phyloP scores from a whole-genome alignment of 2,797 vertebrate species.

The Mormyrops boulengeri region DNA sequence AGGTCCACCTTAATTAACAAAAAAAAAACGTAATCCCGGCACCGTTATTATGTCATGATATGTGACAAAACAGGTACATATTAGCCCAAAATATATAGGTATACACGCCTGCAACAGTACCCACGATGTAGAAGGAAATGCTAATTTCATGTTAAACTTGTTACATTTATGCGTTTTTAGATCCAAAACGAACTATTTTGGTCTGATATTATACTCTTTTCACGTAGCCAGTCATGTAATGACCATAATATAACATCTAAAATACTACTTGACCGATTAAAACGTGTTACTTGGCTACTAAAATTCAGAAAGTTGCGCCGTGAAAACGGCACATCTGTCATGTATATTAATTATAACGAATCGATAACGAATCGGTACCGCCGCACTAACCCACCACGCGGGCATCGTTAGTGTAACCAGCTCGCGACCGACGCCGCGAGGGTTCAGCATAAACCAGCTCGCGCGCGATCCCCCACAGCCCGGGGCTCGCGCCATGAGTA shows the following conservation, averaged over 20 bases:
- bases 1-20: not conserved
- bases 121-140: not conserved
- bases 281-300: not conserved
- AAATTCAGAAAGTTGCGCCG: not conserved
- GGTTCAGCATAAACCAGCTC: not conserved
- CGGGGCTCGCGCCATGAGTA: slow-evolving; percentile 17
- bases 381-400: not conserved
- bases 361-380: not conserved
- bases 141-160: not conserved
- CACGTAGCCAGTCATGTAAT: not conserved
- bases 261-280: not conserved
- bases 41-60: not conserved
- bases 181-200: not conserved
- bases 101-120: not conserved
- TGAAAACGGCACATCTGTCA: not conserved
- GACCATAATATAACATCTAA: not conserved
- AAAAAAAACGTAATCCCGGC: not conserved
- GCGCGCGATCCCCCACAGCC: not conserved
- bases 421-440: not conserved
- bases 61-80: not conserved
- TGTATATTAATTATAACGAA: not conserved
- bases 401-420: not conserved
- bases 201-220: not conserved
- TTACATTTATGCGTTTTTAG: not conserved
- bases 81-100: not conserved